Evolutionary conservation across 92 coral and sea anemone species (phyloP).

Genomic region (Isaurus tuberculatus): DNA sequence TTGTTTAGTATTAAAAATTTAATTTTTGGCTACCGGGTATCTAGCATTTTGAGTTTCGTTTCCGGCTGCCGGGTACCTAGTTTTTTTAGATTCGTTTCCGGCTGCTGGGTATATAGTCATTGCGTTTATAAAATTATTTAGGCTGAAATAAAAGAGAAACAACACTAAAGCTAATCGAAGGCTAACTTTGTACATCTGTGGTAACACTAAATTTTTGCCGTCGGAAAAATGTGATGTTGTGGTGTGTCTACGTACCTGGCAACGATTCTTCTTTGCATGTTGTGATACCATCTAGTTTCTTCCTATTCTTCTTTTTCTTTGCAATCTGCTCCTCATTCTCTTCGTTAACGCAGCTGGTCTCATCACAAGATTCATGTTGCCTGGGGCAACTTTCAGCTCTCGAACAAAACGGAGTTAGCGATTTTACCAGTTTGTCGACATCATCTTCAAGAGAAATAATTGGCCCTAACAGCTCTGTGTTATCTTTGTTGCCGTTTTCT

Average conservation of each 20-base stretch:
- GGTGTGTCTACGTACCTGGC: neutral
- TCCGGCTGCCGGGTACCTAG: no score
- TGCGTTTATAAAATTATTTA: no score
- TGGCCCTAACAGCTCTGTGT: neutral
- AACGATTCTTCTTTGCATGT: neutral
- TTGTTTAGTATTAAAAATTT: no score
- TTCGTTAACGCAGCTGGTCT: neutral
- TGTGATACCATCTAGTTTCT: neutral
- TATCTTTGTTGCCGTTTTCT: neutral
- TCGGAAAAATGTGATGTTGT: no score
- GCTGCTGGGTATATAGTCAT: no score
- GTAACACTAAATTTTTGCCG: no score
- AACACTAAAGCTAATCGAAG: no score
- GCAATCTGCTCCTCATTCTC: neutral
- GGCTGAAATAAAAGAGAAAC: no score
- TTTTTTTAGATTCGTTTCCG: no score
- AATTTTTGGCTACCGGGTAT: no score
- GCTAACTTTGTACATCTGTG: no score
- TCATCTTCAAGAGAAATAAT: neutral
- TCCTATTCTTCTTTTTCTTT: slow-evolving; percentile 1
- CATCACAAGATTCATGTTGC: neutral
- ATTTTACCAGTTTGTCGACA: neutral
- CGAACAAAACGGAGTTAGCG: neutral
- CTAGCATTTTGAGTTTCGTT: no score
- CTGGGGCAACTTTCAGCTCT: neutral